Percentiles rank a stretch among this genome's conserved stretches.
phyloP scores from a whole-genome alignment of 2,888 invertebrate genomes.

The Caenorhabditis panamensis region DNA sequence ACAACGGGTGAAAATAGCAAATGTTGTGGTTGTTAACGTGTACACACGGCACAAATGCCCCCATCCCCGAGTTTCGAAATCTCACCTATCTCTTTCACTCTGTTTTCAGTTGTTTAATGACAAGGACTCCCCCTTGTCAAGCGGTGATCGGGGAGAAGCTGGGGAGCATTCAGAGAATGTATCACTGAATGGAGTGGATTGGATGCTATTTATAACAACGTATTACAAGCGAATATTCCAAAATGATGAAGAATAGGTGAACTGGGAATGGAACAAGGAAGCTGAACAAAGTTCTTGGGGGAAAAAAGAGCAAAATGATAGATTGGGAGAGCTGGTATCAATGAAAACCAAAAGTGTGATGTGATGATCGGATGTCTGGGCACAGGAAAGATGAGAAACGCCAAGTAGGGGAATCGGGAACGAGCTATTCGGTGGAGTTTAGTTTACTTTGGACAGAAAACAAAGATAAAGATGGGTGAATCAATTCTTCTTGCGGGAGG shows the following conservation, averaged over 20 bases:
- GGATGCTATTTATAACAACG: constrained; percentile 5
- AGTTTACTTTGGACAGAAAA: no score
- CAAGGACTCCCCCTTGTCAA: neutral
- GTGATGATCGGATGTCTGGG: no score
- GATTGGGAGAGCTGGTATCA: neutral
- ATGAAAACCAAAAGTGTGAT: no score
- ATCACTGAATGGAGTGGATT: neutral
- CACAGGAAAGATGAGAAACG: neutral
- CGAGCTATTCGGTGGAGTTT: no score
- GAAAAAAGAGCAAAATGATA: neutral
- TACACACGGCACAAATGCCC: constrained; percentile 34
- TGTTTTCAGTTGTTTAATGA: constrained; percentile 15
- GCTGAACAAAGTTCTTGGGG: no score
- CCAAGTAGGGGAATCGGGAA: no score
- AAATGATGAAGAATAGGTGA: neutral
- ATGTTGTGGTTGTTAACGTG: constrained; percentile 62
- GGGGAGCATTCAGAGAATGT: neutral
- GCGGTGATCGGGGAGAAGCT: neutral
- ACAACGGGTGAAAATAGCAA: constrained; percentile 62
- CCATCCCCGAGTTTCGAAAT: constrained; percentile 9
- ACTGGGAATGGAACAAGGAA: neutral
- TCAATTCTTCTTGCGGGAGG: constrained; percentile 22
- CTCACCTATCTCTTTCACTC: neutral
- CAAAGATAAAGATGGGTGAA: neutral
- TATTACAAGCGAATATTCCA: neutral